These are phyloP conservation scores for Pantherophis guttatus DNA, from an alignment of 2,113 vertebrate species.

Conservation along the genomic window DNA sequence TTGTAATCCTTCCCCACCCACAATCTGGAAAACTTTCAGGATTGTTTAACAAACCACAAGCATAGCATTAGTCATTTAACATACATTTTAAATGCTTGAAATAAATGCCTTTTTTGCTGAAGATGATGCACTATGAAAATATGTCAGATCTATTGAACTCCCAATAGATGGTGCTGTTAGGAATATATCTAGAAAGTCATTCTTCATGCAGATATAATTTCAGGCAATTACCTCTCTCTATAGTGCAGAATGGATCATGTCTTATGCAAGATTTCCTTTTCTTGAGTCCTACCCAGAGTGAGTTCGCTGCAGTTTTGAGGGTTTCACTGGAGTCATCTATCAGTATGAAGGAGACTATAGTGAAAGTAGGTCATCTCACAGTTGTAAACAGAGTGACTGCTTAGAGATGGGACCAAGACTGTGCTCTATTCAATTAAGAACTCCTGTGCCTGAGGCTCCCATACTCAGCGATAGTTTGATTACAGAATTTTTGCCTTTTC, in stretches of 20 bases:
- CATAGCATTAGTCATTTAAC: slow-evolving; percentile 30
- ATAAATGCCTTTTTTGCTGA: slow-evolving; percentile 23
- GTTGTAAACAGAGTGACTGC: neutral
- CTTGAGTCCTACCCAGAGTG: neutral
- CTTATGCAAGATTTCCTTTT: neutral
- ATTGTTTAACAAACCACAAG: slow-evolving; percentile 38
- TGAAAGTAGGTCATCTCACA: neutral
- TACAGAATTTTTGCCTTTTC: neutral
- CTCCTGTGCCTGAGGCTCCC: neutral
- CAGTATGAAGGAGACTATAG: neutral
- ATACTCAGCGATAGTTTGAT: neutral
- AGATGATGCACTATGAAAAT: neutral
- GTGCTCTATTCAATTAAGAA: neutral
- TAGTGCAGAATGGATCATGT: slow-evolving; percentile 1
- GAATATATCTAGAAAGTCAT: slow-evolving; percentile 1
- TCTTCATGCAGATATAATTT: neutral
- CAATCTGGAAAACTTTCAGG: slow-evolving; percentile 25
- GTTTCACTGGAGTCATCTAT: slow-evolving; percentile 10
- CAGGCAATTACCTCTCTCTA: slow-evolving; percentile 13
- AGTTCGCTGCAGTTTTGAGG: neutral
- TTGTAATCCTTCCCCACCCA: neutral
- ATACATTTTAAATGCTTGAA: slow-evolving; percentile 17
- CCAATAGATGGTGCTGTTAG: neutral
- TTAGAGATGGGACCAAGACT: neutral
- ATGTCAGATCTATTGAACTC: slow-evolving; percentile 22